Base-by-base conservation (phyloP, 2,797 vertebrate genomes). In the Artibeus lituratus region DNA sequence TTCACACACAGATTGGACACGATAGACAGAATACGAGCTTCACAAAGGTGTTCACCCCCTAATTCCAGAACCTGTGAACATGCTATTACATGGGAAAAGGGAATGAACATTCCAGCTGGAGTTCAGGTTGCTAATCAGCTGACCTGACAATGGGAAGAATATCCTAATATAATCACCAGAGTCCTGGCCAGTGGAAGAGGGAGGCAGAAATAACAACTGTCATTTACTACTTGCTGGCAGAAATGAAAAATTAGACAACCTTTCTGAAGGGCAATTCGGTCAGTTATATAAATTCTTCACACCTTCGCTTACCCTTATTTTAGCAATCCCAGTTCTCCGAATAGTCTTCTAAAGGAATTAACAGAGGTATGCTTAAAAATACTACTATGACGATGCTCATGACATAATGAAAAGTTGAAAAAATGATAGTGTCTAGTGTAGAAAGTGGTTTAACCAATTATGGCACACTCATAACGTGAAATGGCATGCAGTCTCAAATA, bases 281-380 rank as follows among this genome's bases (percentile, higher is more conserved):
- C 49, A 51, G 35, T 84, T 70, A 44, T 9, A 67, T 19, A 82
- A 51, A 78, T 83, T 87, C 35, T 32, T 94, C 69, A 55, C 81
- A 95, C 73, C 44, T 44, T 18, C 44, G 24, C 26, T 73, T 47
- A 47, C 72, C 42, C 26, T 81, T 95, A 76, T 87, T 65, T 90
- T 59, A 92, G 65, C 53, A 95, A 59, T 49, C 51, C 35, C 35
- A 94, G 26, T 19, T 55, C 32, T 84, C 42, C 72, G 67, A 51
- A 80, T 91, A 84, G 90, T 53, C 44, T 87, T 86, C 76, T 81
- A 76, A 92, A 88, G 72, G 16, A 80, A 87, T 74, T 51, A 67
- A 32, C 8, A 80, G 29, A 69, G 37, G 70, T 59, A 76, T 1
- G 72, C 51, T 76, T 44, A 81, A 59, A 90, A 73, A 32, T 22